phyloP scores from a whole-genome alignment of 2,113 vertebrate genomes.

The Vombatus ursinus region DNA sequence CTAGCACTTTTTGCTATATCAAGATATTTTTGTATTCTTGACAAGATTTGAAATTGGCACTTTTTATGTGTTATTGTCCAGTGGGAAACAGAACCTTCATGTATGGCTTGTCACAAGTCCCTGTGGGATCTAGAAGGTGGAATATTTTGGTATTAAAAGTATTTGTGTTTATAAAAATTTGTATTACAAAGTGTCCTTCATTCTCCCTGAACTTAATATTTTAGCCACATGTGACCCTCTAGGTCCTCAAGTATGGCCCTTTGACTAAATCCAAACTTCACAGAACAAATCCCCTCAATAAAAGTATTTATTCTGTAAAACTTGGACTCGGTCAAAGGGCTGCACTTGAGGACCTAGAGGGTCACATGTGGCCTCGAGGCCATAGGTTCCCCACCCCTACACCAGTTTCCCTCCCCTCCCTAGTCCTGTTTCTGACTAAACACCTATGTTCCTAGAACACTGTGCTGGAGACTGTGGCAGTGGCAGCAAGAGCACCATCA shows the following conservation, averaged over 20 bases:
- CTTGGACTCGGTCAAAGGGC: too few relatives aligned
- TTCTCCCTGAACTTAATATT: neutral
- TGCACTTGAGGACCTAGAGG: too few relatives aligned
- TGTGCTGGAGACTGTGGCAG: neutral
- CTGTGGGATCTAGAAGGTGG: neutral
- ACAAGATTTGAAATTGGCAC: neutral
- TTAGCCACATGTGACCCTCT: too few relatives aligned
- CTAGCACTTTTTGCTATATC: neutral
- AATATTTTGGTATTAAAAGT: neutral
- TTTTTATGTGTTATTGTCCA: neutral
- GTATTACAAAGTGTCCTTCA: neutral
- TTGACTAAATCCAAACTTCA: too few relatives aligned
- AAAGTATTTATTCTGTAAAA: too few relatives aligned
- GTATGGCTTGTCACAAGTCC: neutral
- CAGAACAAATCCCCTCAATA: too few relatives aligned
- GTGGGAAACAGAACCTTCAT: neutral
- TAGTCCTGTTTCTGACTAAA: neutral
- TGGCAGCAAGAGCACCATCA: neutral
- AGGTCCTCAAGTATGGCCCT: too few relatives aligned
- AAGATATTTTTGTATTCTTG: neutral
- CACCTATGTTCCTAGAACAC: neutral
- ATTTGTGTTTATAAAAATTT: neutral
- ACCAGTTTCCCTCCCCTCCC: neutral
- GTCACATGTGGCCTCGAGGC: too few relatives aligned
- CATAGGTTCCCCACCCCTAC: too few relatives aligned